phyloP scores from a whole-genome alignment of 2,888 invertebrate species.

The Ophraella communa region DNA sequence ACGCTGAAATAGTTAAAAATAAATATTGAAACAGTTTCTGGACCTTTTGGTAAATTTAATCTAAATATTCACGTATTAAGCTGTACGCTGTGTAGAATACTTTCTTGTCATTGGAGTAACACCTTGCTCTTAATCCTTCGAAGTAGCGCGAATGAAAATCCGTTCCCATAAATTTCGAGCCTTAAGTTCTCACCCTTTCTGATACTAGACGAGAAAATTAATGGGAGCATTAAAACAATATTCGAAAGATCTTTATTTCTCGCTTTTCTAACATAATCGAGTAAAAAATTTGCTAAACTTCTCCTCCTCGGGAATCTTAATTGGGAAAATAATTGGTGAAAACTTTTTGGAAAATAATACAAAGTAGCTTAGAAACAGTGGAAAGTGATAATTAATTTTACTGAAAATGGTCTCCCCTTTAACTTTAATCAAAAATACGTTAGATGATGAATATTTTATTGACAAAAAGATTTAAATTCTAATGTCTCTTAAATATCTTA shows the following conservation, averaged over 20 bases:
- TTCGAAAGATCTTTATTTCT: conserved; percentile 22
- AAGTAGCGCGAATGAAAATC: conserved; percentile 25
- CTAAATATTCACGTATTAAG: too few relatives aligned
- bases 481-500: too few relatives aligned
- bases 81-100: too few relatives aligned
- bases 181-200: conserved; percentile 21
- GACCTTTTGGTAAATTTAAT: too few relatives aligned
- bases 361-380: conserved; percentile 2
- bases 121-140: conserved; percentile 16
- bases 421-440: conserved; percentile 6
- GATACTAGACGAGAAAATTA: conserved; percentile 25
- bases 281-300: conserved; percentile 14
- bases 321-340: conserved; percentile 14
- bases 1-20: too few relatives aligned
- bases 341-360: conserved; percentile 15
- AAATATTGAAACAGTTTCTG: too few relatives aligned
- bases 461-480: neutral
- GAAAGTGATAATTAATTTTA: conserved; percentile 15
- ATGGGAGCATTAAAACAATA: conserved; percentile 26
- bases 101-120: conserved; percentile 23
- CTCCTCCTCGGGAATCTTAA: conserved; percentile 1
- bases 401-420: conserved; percentile 1
- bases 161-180: conserved; percentile 24
- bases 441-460: neutral
- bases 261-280: conserved; percentile 13